Evolutionary conservation across 64 coral and sea anemone genomes (phyloP), one percentile per base, ranked within the genome.

Genomic region (Montipora efflorescens): DNA sequence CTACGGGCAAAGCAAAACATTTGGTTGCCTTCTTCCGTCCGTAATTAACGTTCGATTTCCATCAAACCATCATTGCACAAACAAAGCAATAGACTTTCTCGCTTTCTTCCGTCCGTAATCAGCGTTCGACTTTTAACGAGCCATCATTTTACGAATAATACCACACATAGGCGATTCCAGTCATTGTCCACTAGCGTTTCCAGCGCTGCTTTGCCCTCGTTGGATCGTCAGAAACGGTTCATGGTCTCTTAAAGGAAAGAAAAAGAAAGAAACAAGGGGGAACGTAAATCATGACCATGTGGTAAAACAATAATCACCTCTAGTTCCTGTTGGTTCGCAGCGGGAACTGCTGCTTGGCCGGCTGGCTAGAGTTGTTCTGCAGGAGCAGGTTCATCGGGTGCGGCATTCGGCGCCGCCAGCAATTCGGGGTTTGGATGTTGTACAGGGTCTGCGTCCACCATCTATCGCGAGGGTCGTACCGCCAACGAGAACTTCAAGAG

Each of bases 221-320:
- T 72, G n/a, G 68, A 72, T 72, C 68, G 23, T 72, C 68, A 72
- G 68, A 72, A 72, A 72, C 68, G n/a, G 68, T 72, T 72, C 68
- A 72, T 72, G 68, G 68, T 72, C 36, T 72, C 68, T 72, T 22
- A 72, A 23, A 72, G 36, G 21, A 72, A 72, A 67, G 1, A 36
- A 1, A 36, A 36, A 36, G 28, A 22, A 18, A 66, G 61, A 66
- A 66, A 72, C 68, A 72, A 72, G 21, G 23, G 68, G 68, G 68
- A 72, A 72, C 68, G 22, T 72, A 22, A 72, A 72, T 72, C 68
- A 72, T 72, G 22, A 72, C 68, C 23, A 20, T 72, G 18, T 72
- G 68, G 68, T 72, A 72, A 72, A 23, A 72, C 22, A 72, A 72
- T 72, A 72, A 72, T 72, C 68, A 72, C 68, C 68, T 72, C 68